Base-by-base conservation (phyloP, 2,113 vertebrate species). In the Aegithalos caudatus region DNA sequence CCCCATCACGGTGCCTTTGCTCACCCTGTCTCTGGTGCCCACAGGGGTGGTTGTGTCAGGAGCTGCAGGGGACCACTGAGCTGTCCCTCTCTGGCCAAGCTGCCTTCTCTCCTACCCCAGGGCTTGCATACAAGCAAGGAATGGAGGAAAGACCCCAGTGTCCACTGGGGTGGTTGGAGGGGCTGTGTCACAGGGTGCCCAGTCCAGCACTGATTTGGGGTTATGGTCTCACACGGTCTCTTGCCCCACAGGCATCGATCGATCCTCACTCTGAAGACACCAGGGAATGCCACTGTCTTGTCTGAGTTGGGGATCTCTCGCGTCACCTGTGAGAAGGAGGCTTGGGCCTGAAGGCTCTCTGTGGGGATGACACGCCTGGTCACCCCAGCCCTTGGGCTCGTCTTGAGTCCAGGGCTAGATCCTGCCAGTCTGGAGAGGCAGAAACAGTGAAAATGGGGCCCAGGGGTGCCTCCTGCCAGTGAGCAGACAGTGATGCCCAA, bases 241-340 rank as follows among this genome's bases (percentile, higher is more conserved):
- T 93, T 5, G 1, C 47, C 65, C 73, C 12, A 6, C 90, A 97
- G 96, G 96, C 86, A 93, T 94, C 0, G 10, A 92, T 50, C 2
- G 45, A 65, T 74, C 85, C 72, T 96, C 33, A 21, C 90, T 90
- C 77, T 95, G 92, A 96, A 61, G 91, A 81, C 77, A 76, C 57
- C 69, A 48, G 58, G 76, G 71, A 92, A 48, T 53, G 83, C 69
- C 1, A 8, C 10, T 12, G 2, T 37, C 82, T 62, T 7, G 4
- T 71, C 66, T 3, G 10, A 60, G 33, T 20, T 0, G 1, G 51
- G 33, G 48, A n/a, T 35, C 51, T 80, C 58, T 50, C 38, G 76
- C 0, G 0, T 28, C 84, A 66, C 79, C 87, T 1, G 3, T 57
- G 73, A 83, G 57, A 72, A 90, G 81, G 81, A 91, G 81, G 44